These are phyloP conservation scores for Metallyticus violacea DNA, from an alignment of 2,888 invertebrate species.

Conservation along the genomic window DNA sequence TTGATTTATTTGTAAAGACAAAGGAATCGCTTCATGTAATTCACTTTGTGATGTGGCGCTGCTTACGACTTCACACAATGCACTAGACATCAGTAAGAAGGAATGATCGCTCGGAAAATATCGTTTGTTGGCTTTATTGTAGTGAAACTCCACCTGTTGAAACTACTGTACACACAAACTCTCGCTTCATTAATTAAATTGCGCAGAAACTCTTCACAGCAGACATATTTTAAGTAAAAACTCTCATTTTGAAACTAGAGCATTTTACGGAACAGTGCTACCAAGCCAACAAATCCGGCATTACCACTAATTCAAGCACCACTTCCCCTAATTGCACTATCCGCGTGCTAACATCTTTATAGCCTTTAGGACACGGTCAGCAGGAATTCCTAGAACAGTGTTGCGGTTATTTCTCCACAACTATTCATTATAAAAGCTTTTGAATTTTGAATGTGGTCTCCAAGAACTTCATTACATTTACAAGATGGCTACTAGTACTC, in stretches of 20 bases:
- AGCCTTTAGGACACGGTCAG: neutral
- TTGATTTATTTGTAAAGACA: too few species aligned
- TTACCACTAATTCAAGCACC: neutral
- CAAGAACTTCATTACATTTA: neutral
- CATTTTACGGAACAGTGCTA: neutral
- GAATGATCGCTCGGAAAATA: too few species aligned
- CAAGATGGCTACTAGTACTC: neutral
- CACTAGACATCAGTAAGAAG: too few species aligned
- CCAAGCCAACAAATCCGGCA: neutral
- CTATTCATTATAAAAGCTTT: neutral
- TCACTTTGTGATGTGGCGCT: too few species aligned
- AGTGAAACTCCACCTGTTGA: too few species aligned
- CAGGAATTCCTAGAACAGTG: neutral
- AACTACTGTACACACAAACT: too few species aligned
- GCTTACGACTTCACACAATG: too few species aligned
- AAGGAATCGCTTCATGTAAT: too few species aligned
- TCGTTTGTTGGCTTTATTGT: too few species aligned
- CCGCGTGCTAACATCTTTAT: neutral
- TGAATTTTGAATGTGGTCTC: neutral
- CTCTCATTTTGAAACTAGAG: neutral
- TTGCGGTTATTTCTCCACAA: neutral
- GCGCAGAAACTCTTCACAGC: too few species aligned
- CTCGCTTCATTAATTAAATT: neutral
- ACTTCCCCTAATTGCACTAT: neutral
- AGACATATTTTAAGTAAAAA: neutral